Conservation (phyloP, 2,888 invertebrate species). For the Hypsopygia costalis region DNA sequence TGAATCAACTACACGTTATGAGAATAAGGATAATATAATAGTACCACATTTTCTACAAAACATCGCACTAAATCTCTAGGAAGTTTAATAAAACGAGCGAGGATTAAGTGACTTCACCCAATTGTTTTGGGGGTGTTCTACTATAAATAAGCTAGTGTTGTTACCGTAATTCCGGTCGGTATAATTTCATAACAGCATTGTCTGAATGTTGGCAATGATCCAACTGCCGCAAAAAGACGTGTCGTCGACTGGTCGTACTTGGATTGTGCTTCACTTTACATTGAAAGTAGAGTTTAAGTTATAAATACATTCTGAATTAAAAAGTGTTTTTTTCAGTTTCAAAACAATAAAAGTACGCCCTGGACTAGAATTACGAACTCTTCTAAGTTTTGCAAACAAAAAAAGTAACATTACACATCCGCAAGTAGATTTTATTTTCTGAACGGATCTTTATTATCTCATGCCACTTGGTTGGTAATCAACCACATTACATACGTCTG, state of each 20-base stretch:
- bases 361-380: no score
- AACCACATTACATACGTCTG: no score
- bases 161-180: constrained; percentile 32
- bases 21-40: not conserved
- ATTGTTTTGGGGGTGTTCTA: constrained; percentile 15
- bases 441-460: no score
- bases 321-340: no score
- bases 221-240: constrained; percentile 38
- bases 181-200: constrained; percentile 54
- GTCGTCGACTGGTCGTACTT: constrained; percentile 18
- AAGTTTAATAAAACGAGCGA: not conserved
- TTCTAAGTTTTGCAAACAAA: no score
- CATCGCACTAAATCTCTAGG: not conserved
- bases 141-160: constrained; percentile 30
- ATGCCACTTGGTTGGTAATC: no score
- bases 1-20: no score
- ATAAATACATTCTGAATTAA: not conserved
- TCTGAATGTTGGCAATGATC: constrained; percentile 45
- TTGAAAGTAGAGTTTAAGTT: not conserved
- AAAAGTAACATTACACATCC: no score
- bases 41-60: not conserved
- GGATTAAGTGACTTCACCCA: constrained; percentile 20
- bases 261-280: constrained; percentile 6
- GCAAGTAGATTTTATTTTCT: no score
- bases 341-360: no score